Base-by-base conservation (phyloP, 2,888 invertebrate genomes). In the Lithophane ornitopus region DNA sequence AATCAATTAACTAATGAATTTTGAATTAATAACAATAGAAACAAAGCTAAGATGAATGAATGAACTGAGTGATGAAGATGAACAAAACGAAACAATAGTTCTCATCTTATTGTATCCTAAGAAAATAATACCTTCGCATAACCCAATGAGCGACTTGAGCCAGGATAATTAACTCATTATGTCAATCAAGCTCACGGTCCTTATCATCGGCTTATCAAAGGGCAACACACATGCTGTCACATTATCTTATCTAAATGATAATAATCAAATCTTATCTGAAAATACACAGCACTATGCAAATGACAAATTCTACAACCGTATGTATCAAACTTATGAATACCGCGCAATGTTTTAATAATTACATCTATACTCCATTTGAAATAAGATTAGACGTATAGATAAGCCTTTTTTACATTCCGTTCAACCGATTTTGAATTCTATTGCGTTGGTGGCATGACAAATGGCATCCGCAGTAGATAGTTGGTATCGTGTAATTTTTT, bases 241-340 rank as follows among this genome's bases (percentile, higher is more conserved):
- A 63, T 39, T 39, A 52, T 78, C 59, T 46, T 34, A 61, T 76
- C 58, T 59, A 19, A 59, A 67, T 76, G 12, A n/a, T 76, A 59
- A 68, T 68, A 44, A 68, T 68, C 52, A 52, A 62, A 71, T n/a
- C 19, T 80, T 46, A 71, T 62, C 46, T 19, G 8, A 39, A 1
- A 28, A 58, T 41, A 28, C 34, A 46, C 22, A 34, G 6, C 49
- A 49, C 8, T 49, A 49, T 52, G 2, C 16, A 70, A 62, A 56
- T 77, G 1, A 54, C 8, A 8, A 78, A 59, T 70, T 26, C 7
- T 54, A 61, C 16, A 76, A 34, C 1, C 63, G 12, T 22, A 8
- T 7, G 26, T 41, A 34, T 34, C 28, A 34, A 44, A 16, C 8
- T 8, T 2, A 52, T 19, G 52, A n/a, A 44, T 9, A n/a, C 3